Conservation (phyloP, 1,140 invertebrate genomes). For the Laupala kohalensis region DNA sequence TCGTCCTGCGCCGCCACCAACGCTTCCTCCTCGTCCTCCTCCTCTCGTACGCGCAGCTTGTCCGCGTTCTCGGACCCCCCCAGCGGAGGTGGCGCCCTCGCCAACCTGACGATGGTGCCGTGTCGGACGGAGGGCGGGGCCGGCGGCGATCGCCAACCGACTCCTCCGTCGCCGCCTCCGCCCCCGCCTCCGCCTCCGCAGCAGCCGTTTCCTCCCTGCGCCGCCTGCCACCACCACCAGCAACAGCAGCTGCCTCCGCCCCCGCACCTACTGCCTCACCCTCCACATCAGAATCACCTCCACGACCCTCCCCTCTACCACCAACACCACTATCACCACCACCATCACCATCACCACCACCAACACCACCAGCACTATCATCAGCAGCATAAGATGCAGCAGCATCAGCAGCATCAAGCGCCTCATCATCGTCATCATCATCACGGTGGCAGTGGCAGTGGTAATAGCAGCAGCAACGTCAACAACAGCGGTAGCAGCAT, state of each 20-base stretch:
- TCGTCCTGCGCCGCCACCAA: not conserved
- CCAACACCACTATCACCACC: not conserved
- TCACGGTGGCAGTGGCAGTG: no score
- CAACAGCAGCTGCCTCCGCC: slow-evolving; percentile 32
- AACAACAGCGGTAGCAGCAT: no score
- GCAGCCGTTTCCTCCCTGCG: not conserved
- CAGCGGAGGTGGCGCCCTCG: not conserved
- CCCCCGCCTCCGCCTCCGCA: not conserved
- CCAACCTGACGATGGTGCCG: slow-evolving; percentile 5
- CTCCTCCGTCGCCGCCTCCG: not conserved
- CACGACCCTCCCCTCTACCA: not conserved
- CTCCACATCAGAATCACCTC: slow-evolving; percentile 12
- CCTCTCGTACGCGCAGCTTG: not conserved
- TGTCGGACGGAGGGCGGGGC: not conserved
- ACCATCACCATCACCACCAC: no score
- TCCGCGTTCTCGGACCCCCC: slow-evolving; percentile 6
- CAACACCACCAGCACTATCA: no score
- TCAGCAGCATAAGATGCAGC: no score
- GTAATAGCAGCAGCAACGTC: no score
- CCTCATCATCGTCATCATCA: no score
- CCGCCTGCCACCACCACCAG: not conserved
- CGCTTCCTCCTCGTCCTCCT: not conserved
- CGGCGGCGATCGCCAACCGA: not conserved
- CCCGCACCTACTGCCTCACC: slow-evolving; percentile 63
- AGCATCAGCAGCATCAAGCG: no score